Evolutionary conservation across 2,888 invertebrate genomes (phyloP), one percentile per base, ranked within the genome.

Genomic region (Aphrophora alni): DNA sequence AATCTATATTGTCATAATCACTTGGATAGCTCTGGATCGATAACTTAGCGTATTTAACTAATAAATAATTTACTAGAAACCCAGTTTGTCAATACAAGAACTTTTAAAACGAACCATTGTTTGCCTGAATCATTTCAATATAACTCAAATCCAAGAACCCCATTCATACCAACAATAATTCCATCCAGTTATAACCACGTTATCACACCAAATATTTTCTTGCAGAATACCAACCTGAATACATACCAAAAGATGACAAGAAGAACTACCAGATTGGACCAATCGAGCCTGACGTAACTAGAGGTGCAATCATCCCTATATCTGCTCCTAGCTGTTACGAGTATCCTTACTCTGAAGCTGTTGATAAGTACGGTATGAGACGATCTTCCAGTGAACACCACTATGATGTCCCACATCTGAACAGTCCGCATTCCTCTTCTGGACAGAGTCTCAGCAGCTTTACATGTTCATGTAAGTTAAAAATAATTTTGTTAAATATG

Each of bases 171-270:
- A n/a, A n/a, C n/a, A n/a, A n/a, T n/a, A n/a, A n/a, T n/a, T n/a
- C n/a, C n/a, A n/a, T n/a, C n/a, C n/a, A n/a, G n/a, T n/a, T n/a
- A n/a, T n/a, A n/a, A n/a, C n/a, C n/a, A n/a, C n/a, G n/a, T n/a
- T n/a, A n/a, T n/a, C n/a, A n/a, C n/a, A n/a, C n/a, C n/a, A n/a
- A n/a, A n/a, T n/a, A n/a, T n/a, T n/a, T n/a, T n/a, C n/a, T 88
- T 89, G 82, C 90, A 96, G 97, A 96, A 89, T 95, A 95, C 89
- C 95, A 95, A 90, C 95, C 95, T 78, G 95, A 96, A 89, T 95
- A 95, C 89, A 95, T 94, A 88, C 95, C 94, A 81, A 95, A 95
- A 81, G 93, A 94, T 85, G 95, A 95, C 89, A 96, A 96, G 89
- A 96, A 96, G 88, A 86, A 85, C 72, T 84, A 85, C 72, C 84